These are phyloP conservation scores for Parotia lawesii DNA, from an alignment of 2,113 vertebrate genomes.

Conservation along the genomic window DNA sequence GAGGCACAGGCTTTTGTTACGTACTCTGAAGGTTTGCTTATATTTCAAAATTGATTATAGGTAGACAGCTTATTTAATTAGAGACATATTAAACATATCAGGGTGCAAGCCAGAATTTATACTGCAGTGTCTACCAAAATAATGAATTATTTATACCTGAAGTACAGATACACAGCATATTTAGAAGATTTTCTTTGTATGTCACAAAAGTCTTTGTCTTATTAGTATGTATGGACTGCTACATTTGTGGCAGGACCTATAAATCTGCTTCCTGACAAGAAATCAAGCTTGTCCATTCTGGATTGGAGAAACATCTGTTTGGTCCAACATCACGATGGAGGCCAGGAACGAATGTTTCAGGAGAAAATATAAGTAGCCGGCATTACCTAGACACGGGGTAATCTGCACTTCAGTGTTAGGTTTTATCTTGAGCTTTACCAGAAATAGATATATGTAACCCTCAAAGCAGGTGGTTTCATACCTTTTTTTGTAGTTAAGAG, in stretches of 20 bases:
- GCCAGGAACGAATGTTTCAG: background rate
- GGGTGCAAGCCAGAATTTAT: background rate
- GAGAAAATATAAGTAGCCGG: background rate
- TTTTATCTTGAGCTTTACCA: background rate
- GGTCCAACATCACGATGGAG: background rate
- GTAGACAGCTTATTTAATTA: background rate
- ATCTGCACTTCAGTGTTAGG: background rate
- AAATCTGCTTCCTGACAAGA: background rate
- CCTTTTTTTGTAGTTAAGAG: background rate
- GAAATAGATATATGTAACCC: background rate
- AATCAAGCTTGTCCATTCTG: background rate
- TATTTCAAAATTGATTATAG: background rate
- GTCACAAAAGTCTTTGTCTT: background rate
- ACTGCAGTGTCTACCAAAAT: background rate
- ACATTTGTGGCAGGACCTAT: background rate
- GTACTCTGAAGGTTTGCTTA: background rate
- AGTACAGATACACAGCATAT: background rate
- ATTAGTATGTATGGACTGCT: background rate
- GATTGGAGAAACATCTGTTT: background rate
- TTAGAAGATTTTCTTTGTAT: background rate
- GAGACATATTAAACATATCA: background rate
- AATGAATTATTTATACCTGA: background rate
- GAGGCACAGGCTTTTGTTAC: background rate
- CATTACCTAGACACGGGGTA: fast-evolving
- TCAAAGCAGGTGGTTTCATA: background rate